Conservation (phyloP, 53 echinoderm and acorn worm genomes). For the Holothuria scabra region DNA sequence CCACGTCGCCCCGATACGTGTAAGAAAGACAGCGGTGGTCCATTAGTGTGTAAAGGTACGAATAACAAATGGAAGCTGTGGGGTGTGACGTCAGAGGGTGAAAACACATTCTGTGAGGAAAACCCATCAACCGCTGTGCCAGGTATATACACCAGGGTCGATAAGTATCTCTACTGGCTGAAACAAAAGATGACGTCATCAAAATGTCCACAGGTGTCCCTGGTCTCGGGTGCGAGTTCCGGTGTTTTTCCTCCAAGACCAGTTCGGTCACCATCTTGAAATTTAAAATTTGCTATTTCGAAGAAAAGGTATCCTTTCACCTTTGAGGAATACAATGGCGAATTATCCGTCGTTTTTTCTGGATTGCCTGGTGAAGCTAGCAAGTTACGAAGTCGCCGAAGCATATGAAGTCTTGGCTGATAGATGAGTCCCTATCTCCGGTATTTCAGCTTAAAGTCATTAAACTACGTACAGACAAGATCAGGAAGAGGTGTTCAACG, state of each 20-base stretch:
- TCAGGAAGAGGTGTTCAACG: too few relatives aligned
- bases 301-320: too few relatives aligned
- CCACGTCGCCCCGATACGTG: slow-evolving; percentile 77
- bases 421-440: too few relatives aligned
- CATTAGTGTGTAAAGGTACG: slow-evolving; percentile 72
- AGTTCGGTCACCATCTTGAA: slow-evolving; percentile 29
- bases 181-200: slow-evolving; percentile 64
- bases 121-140: slow-evolving; percentile 66
- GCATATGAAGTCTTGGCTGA: too few relatives aligned
- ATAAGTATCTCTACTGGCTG: slow-evolving; percentile 79
- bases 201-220: slow-evolving; percentile 57
- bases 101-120: slow-evolving; percentile 71
- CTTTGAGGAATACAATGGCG: too few relatives aligned
- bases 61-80: slow-evolving; percentile 70
- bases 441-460: too few relatives aligned
- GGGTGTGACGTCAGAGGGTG: slow-evolving; percentile 96
- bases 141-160: slow-evolving; percentile 85
- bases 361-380: too few relatives aligned
- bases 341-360: too few relatives aligned
- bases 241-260: slow-evolving; percentile 19
- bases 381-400: too few relatives aligned
- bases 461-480: too few relatives aligned
- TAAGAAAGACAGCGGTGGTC: slow-evolving; percentile 95
- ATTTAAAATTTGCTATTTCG: too few relatives aligned
- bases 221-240: not conserved